Conservation (phyloP, 2,888 invertebrate genomes). For the Shargacucullia verbasci region DNA sequence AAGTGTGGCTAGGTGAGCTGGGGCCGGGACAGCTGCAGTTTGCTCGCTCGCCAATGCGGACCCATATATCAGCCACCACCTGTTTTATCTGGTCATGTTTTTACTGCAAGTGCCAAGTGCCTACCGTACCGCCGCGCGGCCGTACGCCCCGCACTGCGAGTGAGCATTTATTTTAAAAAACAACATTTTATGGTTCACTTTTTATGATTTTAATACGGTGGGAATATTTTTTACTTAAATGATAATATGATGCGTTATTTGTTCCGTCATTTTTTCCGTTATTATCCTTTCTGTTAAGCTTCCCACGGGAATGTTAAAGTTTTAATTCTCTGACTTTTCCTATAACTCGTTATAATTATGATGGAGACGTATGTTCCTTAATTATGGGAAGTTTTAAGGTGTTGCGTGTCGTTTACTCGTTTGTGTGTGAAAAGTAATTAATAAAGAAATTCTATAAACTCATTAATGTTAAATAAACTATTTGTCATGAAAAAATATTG, state of each 20-base stretch:
- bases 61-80: slow-evolving; percentile 81
- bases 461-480: too few species aligned
- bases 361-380: neutral
- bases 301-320: slow-evolving; percentile 37
- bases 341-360: slow-evolving; percentile 11
- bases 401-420: neutral
- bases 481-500: too few species aligned
- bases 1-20: slow-evolving; percentile 41
- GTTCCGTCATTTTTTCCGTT: slow-evolving; percentile 16
- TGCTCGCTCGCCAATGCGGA: slow-evolving; percentile 77
- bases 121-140: slow-evolving; percentile 45
- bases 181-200: slow-evolving; percentile 43
- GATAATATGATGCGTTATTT: slow-evolving; percentile 36
- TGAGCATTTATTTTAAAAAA: slow-evolving; percentile 55
- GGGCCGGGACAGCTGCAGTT: slow-evolving; percentile 66
- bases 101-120: slow-evolving; percentile 74
- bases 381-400: slow-evolving; percentile 14
- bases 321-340: slow-evolving; percentile 9
- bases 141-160: slow-evolving; percentile 24
- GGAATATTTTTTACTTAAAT: slow-evolving; percentile 32
- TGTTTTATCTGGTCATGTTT: slow-evolving; percentile 81
- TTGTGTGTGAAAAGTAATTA: neutral
- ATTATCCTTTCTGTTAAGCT: slow-evolving; percentile 27
- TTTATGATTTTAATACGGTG: slow-evolving; percentile 38
- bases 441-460: neutral